Evolutionary conservation across 2,797 vertebrate genomes (phyloP).

Genomic region (Galagoides demidoff): DNA sequence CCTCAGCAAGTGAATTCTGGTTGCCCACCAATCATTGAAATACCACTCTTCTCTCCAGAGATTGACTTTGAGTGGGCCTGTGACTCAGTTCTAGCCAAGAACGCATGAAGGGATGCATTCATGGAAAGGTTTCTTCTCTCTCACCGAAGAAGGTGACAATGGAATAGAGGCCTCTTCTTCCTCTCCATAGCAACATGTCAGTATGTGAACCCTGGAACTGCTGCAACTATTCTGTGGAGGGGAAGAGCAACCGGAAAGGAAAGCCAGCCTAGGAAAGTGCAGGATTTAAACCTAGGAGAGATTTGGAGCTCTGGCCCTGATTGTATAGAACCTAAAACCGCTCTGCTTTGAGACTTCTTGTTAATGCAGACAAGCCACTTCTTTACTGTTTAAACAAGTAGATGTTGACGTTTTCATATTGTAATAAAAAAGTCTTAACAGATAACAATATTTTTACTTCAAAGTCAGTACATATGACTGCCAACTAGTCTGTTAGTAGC

Average conservation of each 20-base stretch:
- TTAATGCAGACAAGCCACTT: background rate
- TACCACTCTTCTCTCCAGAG: background rate
- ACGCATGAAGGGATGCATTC: background rate
- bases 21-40: background rate
- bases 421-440: background rate
- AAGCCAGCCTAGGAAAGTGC: background rate
- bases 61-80: background rate
- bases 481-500: background rate
- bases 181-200: background rate
- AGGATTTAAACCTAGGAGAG: background rate
- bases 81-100: background rate
- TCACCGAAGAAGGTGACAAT: background rate
- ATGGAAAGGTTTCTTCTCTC: background rate
- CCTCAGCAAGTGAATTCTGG: background rate
- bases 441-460: background rate
- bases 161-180: background rate
- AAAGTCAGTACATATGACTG: background rate
- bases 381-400: conserved; percentile 31
- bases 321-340: background rate
- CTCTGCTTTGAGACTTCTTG: background rate
- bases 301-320: background rate
- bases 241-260: background rate
- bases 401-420: background rate
- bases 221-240: background rate
- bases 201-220: background rate